phyloP scores from a whole-genome alignment of 2,888 invertebrate species.

The Watsonalla binaria region DNA sequence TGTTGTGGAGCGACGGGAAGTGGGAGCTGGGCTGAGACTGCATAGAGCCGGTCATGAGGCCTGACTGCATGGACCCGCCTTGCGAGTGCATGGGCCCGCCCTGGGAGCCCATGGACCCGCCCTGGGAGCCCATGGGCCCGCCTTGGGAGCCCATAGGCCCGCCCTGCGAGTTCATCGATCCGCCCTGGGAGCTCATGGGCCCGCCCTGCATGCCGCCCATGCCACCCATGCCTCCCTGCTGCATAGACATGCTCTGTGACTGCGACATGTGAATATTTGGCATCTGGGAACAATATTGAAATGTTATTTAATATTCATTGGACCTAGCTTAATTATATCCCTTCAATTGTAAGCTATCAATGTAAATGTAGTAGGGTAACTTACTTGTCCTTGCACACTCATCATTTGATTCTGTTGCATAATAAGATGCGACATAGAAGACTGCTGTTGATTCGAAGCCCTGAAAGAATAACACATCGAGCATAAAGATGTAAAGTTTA shows the following conservation, averaged over 20 bases:
- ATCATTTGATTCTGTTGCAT: slow-evolving; percentile 78
- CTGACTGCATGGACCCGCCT: slow-evolving; percentile 38
- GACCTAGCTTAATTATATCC: not conserved
- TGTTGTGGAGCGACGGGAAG: slow-evolving; percentile 54
- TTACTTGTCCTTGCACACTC: slow-evolving; percentile 74
- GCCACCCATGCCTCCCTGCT: slow-evolving; percentile 41
- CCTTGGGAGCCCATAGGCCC: slow-evolving; percentile 36
- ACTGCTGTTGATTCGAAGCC: slow-evolving; percentile 68
- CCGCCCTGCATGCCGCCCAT: slow-evolving; percentile 28
- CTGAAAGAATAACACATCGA: slow-evolving; percentile 31
- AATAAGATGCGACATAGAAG: slow-evolving; percentile 72
- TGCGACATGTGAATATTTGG: slow-evolving; percentile 85
- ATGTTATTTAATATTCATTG: no score
- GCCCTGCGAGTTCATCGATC: slow-evolving; percentile 28
- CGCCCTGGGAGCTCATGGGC: slow-evolving; percentile 36
- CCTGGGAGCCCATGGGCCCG: slow-evolving; percentile 28
- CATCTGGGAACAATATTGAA: slow-evolving; percentile 61
- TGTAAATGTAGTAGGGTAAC: slow-evolving; percentile 5
- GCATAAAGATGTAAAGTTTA: no score
- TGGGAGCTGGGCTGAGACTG: slow-evolving; percentile 24
- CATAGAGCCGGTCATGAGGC: slow-evolving; percentile 40
- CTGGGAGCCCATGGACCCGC: slow-evolving; percentile 38
- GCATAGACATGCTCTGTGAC: slow-evolving; percentile 81
- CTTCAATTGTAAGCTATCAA: no score
- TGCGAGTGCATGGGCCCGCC: slow-evolving; percentile 35